Conservation (phyloP, 2,888 invertebrate species). For the Malthinus flaveolus region DNA sequence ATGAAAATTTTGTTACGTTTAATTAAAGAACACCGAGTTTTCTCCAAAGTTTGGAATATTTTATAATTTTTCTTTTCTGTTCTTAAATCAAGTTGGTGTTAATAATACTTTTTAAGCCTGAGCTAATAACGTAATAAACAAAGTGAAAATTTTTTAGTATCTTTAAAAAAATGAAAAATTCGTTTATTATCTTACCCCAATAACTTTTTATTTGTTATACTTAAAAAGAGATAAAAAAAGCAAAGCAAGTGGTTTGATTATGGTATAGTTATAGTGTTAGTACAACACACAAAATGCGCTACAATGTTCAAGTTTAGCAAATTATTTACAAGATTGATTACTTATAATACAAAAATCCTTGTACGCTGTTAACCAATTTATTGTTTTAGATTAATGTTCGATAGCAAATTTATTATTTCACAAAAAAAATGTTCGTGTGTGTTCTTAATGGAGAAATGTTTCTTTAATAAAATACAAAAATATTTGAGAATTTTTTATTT, state of each 20-base stretch:
- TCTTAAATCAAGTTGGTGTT: too few species aligned
- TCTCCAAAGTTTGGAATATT: too few species aligned
- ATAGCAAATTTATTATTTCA: constrained; percentile 32
- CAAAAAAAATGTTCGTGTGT: constrained; percentile 59
- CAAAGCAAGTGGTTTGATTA: constrained; percentile 3
- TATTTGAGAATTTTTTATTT: not conserved
- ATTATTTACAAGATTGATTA: constrained; percentile 14
- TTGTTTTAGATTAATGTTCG: constrained; percentile 39
- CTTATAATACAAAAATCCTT: constrained; percentile 16
- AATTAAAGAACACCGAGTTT: too few species aligned
- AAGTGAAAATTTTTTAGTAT: too few species aligned
- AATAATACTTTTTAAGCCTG: too few species aligned
- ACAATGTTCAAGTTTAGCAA: constrained; percentile 1
- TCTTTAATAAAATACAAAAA: constrained; percentile 57
- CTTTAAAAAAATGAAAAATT: too few species aligned
- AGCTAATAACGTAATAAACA: too few species aligned
- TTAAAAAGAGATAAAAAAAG: not conserved
- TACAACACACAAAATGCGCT: not conserved
- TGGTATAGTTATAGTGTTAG: not conserved
- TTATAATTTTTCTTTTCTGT: too few species aligned
- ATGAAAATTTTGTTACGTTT: too few species aligned
- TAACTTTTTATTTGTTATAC: too few species aligned
- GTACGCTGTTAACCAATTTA: constrained; percentile 47
- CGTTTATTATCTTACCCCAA: too few species aligned
- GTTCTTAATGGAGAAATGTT: constrained; percentile 61